Evolutionary conservation across 2,797 vertebrate genomes (phyloP), one percentile per base, ranked within the genome.

Genomic region (Mormyrus hasselquistii): DNA sequence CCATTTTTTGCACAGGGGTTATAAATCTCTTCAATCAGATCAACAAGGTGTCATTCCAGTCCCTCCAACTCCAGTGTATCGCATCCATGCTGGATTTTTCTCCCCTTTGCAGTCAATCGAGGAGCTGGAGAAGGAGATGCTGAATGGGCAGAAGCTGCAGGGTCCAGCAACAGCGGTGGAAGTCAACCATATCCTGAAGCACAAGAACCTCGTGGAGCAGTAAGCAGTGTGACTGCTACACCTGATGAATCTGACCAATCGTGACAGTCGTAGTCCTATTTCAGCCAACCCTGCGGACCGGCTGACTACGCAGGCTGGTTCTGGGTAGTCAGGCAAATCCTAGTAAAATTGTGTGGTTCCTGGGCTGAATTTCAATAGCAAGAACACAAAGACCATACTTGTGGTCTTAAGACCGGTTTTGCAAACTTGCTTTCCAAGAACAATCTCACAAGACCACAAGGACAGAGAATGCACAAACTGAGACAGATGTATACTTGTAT

Each of bases 101-200:
- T 57, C 29, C 34, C 91, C 47, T 88, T 7, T 89, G 91, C 90
- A 99, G 99, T 95, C 97, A 82, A 98, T 99, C 1, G 98, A 98
- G 92, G 96, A 99, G 94, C 92, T 99, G 90, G 98, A 99, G 94
- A 97, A 97, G 52, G 98, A 99, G 94, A 93, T 99, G 96, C 94
- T 99, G 94, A 98, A 98, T 0, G 98, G 99, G 55, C 98, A 99
- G 96, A 99, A 99, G 94, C 96, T 99, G 88, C 98, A 99, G 93
- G 99, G 98, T 93, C 98, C 97, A 29, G 96, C 95, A 6, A 99
- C 99, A 0, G 97, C 99, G 34, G 93, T 93, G 3, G 98, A 99
- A 93, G 95, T 99, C 85, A 94, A 99, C 90, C 94, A 92, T 87
- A 96, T 99, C 93, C 95, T 99, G 29, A 95, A 96, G 90, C 95